Conservation (phyloP, 2,888 invertebrate genomes). For the Cephus sareptanus region DNA sequence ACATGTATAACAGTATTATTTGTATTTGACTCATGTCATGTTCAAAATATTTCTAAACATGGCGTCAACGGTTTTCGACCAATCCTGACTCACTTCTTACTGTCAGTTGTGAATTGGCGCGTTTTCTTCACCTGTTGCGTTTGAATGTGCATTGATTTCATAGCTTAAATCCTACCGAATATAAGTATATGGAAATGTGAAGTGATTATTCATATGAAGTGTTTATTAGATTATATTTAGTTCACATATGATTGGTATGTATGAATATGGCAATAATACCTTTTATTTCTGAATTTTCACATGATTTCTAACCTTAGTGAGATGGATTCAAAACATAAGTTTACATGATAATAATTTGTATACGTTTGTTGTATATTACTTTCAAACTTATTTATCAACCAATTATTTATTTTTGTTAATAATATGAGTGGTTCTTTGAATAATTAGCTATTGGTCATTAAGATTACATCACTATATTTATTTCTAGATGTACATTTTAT, state of each 20-base stretch:
- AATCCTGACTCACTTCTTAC: neutral
- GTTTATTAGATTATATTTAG: neutral
- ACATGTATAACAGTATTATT: neutral
- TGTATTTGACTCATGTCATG: neutral
- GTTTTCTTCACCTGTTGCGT: slow-evolving; percentile 38
- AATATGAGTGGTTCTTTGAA: neutral
- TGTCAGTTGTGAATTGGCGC: slow-evolving; percentile 18
- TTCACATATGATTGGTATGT: neutral
- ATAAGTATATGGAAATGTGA: neutral
- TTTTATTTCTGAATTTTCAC: neutral
- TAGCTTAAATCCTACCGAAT: neutral
- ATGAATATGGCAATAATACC: neutral
- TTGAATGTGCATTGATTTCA: slow-evolving; percentile 7
- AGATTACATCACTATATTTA: neutral
- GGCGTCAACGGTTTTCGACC: neutral
- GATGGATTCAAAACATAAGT: neutral
- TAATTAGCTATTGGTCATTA: neutral
- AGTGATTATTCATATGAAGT: neutral
- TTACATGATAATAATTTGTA: neutral
- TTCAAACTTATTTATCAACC: neutral
- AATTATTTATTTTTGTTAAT: neutral
- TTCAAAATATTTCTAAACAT: neutral
- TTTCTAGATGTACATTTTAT: neutral
- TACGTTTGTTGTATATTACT: neutral
- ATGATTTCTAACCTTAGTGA: neutral